Percentiles rank a stretch among this genome's conserved stretches.
phyloP scores from a whole-genome alignment of 2,888 invertebrate species.

The Limnephilus lunatus region DNA sequence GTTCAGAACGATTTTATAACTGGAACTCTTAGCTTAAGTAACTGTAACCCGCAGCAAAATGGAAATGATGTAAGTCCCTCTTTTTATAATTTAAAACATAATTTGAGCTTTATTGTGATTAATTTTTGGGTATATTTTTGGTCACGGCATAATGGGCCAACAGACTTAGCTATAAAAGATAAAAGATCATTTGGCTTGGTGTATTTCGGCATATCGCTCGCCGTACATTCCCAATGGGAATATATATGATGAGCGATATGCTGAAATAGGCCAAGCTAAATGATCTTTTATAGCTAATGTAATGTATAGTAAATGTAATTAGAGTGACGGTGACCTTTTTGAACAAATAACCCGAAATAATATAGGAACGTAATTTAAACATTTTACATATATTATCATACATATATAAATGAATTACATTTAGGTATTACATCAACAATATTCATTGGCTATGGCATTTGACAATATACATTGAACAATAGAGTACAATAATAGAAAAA shows the following conservation, averaged over 20 bases:
- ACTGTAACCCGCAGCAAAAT: constrained; percentile 94
- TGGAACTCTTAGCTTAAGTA: constrained; percentile 94
- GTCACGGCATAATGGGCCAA: no score
- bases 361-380: not conserved
- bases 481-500: not conserved
- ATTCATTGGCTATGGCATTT: not conserved
- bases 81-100: not conserved
- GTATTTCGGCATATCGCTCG: no score
- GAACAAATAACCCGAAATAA: not conserved
- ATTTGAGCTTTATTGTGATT: no score
- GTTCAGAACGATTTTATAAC: constrained; percentile 99
- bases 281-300: no score
- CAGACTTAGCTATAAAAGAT: no score
- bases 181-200: no score
- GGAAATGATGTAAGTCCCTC: constrained; percentile 84
- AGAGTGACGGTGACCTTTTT: not conserved
- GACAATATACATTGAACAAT: not conserved
- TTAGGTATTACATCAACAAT: not conserved
- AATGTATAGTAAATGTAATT: not conserved
- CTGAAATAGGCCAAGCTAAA: no score
- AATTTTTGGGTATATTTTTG: no score
- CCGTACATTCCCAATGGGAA: no score
- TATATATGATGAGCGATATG: no score
- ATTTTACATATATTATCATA: not conserved
- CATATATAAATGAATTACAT: not conserved